Percentiles rank a stretch among this genome's conserved stretches.
Conservation (phyloP, 1,140 invertebrate genomes). For the Zophobas morio region DNA sequence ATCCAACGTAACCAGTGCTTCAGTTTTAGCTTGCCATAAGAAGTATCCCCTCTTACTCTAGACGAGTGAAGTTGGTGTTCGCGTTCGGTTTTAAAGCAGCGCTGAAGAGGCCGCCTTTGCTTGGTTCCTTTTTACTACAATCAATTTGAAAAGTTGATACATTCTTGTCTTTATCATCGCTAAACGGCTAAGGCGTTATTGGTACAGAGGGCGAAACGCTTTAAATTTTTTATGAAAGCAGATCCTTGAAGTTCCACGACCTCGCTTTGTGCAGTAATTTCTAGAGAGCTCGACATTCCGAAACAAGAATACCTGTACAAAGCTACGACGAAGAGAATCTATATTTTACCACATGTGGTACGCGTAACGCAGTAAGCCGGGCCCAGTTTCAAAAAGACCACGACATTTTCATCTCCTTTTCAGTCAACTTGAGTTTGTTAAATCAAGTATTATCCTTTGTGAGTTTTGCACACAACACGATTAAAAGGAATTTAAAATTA, state of each 20-base stretch:
- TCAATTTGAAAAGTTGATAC: slow-evolving; percentile 23
- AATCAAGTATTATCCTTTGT: slow-evolving; percentile 35
- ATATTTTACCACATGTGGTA: slow-evolving; percentile 43
- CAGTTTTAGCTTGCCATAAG: too few relatives aligned
- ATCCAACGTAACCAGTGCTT: too few relatives aligned
- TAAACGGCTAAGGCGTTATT: slow-evolving; percentile 34
- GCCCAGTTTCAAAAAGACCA: slow-evolving; percentile 39
- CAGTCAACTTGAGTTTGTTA: slow-evolving; percentile 31
- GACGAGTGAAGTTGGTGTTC: too few relatives aligned
- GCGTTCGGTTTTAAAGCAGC: too few relatives aligned
- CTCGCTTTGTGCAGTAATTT: slow-evolving; percentile 38
- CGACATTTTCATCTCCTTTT: slow-evolving; percentile 35
- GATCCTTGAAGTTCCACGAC: slow-evolving; percentile 30
- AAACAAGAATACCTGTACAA: slow-evolving; percentile 42
- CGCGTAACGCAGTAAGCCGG: slow-evolving; percentile 33
- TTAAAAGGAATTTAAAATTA: slow-evolving; percentile 43
- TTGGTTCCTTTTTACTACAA: slow-evolving; percentile 1
- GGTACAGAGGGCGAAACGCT: slow-evolving; percentile 35
- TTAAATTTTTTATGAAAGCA: slow-evolving; percentile 42
- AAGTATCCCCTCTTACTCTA: too few relatives aligned
- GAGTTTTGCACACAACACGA: slow-evolving; percentile 35
- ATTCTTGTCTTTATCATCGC: slow-evolving; percentile 33
- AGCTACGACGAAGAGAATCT: slow-evolving; percentile 39
- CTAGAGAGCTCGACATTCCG: slow-evolving; percentile 40
- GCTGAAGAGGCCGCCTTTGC: background rate